phyloP scores from a whole-genome alignment of 1,140 invertebrate genomes.

The Drosophila bifasciata region DNA sequence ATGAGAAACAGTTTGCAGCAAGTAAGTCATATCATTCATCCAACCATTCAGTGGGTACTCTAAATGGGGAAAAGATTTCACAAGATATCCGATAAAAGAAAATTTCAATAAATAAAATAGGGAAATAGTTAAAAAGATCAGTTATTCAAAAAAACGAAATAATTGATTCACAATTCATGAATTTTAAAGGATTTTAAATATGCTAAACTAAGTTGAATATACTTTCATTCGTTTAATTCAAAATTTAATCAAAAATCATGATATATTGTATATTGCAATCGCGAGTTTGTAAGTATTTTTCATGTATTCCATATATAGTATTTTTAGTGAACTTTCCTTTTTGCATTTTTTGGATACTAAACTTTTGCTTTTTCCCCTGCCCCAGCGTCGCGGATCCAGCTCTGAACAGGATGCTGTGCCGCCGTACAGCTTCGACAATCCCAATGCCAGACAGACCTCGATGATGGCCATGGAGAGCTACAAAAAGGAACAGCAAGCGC shows the following conservation, averaged over 20 bases:
- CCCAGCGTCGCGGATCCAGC: slow-evolving; percentile 74
- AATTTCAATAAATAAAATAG: too few species aligned
- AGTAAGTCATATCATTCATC: slow-evolving; percentile 77
- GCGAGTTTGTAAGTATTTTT: slow-evolving; percentile 22
- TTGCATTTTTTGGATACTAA: slow-evolving; percentile 4
- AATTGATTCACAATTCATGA: too few species aligned
- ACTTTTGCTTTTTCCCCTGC: slow-evolving; percentile 7
- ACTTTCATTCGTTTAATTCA: neutral
- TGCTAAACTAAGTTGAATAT: too few species aligned
- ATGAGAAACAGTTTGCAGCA: slow-evolving; percentile 87
- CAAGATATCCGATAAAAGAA: too few species aligned
- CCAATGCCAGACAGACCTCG: slow-evolving; percentile 79
- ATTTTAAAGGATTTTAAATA: too few species aligned
- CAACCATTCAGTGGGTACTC: too few species aligned
- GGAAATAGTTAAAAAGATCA: too few species aligned
- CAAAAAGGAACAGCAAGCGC: slow-evolving; percentile 70
- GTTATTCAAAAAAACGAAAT: too few species aligned
- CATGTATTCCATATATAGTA: neutral
- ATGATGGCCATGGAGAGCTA: slow-evolving; percentile 84
- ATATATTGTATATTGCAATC: slow-evolving; percentile 9
- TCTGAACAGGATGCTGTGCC: slow-evolving; percentile 81
- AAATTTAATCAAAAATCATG: slow-evolving; percentile 23
- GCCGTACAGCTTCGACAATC: slow-evolving; percentile 81
- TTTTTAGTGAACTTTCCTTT: too few species aligned
- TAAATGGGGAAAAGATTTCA: neutral